Evolutionary conservation across 2,113 vertebrate genomes (phyloP), one percentile per base, ranked within the genome.

Genomic region (Halichoerus grypus): DNA sequence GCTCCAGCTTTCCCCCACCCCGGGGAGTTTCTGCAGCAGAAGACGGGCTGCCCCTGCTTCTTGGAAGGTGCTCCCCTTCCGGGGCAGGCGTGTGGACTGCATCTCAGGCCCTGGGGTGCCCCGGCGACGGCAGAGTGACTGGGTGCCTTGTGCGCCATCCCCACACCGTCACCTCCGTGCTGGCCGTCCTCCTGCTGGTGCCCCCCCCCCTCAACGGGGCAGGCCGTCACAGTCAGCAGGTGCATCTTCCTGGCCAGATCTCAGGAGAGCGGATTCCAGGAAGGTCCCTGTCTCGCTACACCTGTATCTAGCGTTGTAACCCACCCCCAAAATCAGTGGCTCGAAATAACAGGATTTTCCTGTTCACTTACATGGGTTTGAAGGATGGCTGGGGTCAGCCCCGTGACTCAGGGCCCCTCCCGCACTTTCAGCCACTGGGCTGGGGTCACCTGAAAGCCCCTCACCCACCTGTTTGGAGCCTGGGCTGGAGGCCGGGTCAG

Each of bases 301-400:
- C 28, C 39, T 28, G 31, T 16, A 9, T 51, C 81, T 77, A 11
- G 24, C 51, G 12, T 36, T 6, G 22, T 67, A 53, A 63, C 16
- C 46, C 16, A 31, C 18, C 42, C 33, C 46, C 12, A 13, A 28
- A 76, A 82, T 12, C 9, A 26, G 8, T 19, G 39, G 39, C 80
- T 76, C 3, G 1, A 65, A 22, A 71, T 51, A 22, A 63, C 59
- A 59, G n/a, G 3, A 15, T 49, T n/a, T 71, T 39, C 22, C 74
- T 5, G 0, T 82, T 46, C 18, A 10, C 6, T 31, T 22, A 28
- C 31, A 2, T 6, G 19, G 61, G 19, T 57, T 46, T 71, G 31
- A 49, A 51, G 59, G 24, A n/a, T 18, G 36, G 46, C 22, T 5
- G 18, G 46, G 55, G 36, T 51, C 42, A 59, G 86, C 24, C 3